Percentiles rank a stretch among this genome's conserved stretches.
These are phyloP conservation scores for Pseudomugil gertrudae DNA, from an alignment of 2,797 vertebrate species.

Conservation along the genomic window DNA sequence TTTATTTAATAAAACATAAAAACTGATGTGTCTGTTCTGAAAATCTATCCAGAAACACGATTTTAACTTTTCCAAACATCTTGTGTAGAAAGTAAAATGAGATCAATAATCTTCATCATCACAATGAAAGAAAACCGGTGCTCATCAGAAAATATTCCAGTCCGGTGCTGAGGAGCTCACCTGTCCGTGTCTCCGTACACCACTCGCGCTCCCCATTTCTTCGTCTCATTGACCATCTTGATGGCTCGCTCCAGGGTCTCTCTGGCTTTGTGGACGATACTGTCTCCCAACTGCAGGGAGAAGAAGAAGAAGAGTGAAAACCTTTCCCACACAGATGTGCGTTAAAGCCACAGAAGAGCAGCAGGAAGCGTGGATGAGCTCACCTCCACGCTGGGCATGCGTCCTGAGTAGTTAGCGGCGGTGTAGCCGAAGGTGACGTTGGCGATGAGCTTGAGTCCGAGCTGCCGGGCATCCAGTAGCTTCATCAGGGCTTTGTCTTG, in stretches of 20 bases:
- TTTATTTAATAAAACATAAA: too few relatives aligned
- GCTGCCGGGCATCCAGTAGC: constrained; percentile 94
- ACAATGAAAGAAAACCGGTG: too few relatives aligned
- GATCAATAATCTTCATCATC: too few relatives aligned
- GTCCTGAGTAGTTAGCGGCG: constrained; percentile 92
- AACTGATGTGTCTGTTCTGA: too few relatives aligned
- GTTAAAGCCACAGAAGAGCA: too few relatives aligned
- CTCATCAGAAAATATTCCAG: too few relatives aligned
- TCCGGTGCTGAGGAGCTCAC: constrained; percentile 41
- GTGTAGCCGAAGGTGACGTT: constrained; percentile 97
- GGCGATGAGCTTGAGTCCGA: constrained; percentile 95
- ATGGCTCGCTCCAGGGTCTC: constrained; percentile 97
- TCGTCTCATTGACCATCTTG: constrained; percentile 95
- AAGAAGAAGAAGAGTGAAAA: too few relatives aligned
- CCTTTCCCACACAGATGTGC: too few relatives aligned
- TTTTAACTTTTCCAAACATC: too few relatives aligned
- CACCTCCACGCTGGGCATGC: constrained; percentile 95
- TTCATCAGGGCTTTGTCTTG: constrained; percentile 89
- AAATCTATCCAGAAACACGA: too few relatives aligned
- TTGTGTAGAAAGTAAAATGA: too few relatives aligned
- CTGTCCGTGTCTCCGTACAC: constrained; percentile 96
- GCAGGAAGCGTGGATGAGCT: constrained; percentile 3
- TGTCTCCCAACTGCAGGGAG: constrained; percentile 89
- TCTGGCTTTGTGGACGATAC: constrained; percentile 97
- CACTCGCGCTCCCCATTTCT: constrained; percentile 95